phyloP scores from a whole-genome alignment of 2,113 vertebrate species.

The Prionailurus bengalensis region DNA sequence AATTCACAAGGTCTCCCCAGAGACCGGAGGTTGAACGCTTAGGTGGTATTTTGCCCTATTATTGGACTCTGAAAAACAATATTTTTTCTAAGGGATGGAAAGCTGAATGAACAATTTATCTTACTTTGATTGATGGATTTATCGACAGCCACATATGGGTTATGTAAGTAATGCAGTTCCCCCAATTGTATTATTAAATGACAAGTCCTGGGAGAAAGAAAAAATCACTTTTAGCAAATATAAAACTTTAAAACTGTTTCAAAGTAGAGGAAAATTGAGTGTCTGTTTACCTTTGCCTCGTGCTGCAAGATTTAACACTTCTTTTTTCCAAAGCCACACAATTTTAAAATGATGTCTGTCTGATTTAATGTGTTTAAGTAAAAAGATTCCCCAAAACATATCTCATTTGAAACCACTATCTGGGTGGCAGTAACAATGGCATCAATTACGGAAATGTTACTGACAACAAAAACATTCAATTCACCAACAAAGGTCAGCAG shows the following conservation, averaged over 20 bases:
- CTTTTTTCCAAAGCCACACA: slow-evolving; percentile 72
- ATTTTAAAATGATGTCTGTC: slow-evolving; percentile 77
- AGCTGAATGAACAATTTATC: slow-evolving; percentile 28
- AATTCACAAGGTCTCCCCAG: slow-evolving; percentile 47
- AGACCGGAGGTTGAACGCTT: slow-evolving; percentile 26
- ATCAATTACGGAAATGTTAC: slow-evolving; percentile 87
- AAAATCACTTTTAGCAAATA: slow-evolving; percentile 65
- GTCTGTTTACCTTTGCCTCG: slow-evolving; percentile 55
- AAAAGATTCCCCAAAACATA: slow-evolving; percentile 75
- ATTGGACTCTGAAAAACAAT: slow-evolving; percentile 40
- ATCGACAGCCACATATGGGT: slow-evolving; percentile 47
- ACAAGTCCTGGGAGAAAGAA: slow-evolving; percentile 52
- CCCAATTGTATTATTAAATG: slow-evolving; percentile 71
- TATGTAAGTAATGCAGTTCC: background rate
- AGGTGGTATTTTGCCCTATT: slow-evolving; percentile 25
- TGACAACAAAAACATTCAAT: slow-evolving; percentile 88
- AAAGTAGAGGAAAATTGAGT: slow-evolving; percentile 62
- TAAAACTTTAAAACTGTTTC: slow-evolving; percentile 67
- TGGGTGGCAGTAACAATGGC: slow-evolving; percentile 81
- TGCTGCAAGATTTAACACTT: slow-evolving; percentile 66
- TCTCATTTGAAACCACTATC: slow-evolving; percentile 78
- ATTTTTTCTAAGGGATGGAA: slow-evolving; percentile 47
- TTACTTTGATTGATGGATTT: slow-evolving; percentile 66
- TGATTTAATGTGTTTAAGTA: slow-evolving; percentile 78
- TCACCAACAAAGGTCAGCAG: slow-evolving; percentile 87